A percentile compares a stretch with the other conserved stretches of the same genome.
Conservation (phyloP, 2,888 invertebrate genomes). For the Drosophila hamatofila region DNA sequence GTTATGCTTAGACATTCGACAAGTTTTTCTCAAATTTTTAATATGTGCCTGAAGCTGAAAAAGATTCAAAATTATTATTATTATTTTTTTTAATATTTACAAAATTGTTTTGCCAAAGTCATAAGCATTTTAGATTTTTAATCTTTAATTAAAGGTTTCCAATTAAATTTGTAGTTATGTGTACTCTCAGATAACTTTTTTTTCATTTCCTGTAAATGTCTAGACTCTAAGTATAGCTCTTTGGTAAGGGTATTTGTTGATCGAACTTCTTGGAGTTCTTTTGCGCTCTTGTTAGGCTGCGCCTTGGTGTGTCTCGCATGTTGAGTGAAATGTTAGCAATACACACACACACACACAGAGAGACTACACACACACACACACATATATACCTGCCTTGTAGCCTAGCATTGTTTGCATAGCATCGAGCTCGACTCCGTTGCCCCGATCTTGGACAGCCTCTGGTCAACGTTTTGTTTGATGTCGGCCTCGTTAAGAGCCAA, state of each 20-base stretch:
- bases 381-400: slow-evolving; percentile 41
- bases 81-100: too few species aligned
- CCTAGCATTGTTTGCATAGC: slow-evolving; percentile 80
- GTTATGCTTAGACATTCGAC: too few species aligned
- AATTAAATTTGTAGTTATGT: too few species aligned
- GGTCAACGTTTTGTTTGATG: slow-evolving; percentile 81
- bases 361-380: slow-evolving; percentile 20
- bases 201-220: too few species aligned
- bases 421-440: slow-evolving; percentile 58
- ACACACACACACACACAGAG: slow-evolving; percentile 26
- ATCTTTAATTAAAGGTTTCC: too few species aligned
- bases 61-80: too few species aligned
- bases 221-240: too few species aligned
- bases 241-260: background rate
- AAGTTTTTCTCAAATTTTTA: too few species aligned
- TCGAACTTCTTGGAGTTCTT: slow-evolving; percentile 10
- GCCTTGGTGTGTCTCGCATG: slow-evolving; percentile 56
- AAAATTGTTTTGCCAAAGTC: too few species aligned
- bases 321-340: slow-evolving; percentile 79
- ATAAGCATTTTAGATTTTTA: too few species aligned
- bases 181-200: too few species aligned
- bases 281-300: slow-evolving; percentile 46
- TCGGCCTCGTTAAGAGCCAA: slow-evolving; percentile 83
- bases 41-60: too few species aligned
- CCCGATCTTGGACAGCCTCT: slow-evolving; percentile 53